Evolutionary conservation across 1,140 invertebrate species (phyloP), one percentile per base, ranked within the genome.

Genomic region (Saxidomus purpurata): DNA sequence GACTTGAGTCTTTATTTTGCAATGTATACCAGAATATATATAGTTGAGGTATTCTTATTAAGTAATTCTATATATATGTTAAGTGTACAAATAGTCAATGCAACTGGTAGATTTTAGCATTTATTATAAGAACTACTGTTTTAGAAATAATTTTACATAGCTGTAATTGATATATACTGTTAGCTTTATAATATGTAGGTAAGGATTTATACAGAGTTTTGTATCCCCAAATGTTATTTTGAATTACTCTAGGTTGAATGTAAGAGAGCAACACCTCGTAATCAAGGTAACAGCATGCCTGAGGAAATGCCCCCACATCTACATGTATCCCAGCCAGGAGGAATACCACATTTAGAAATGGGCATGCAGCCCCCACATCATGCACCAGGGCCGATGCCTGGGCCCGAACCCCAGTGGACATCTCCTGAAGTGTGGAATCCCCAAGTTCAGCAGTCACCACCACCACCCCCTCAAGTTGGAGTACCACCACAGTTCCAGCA

Each of bases 181-280:
- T 61, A 61, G 59, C 6, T 61, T 28, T 13, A 71, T 71, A 71
- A 38, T 38, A 71, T 71, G 67, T n/a, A 71, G 67, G 67, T n/a
- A 11, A 40, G 34, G 17, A 22, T 71, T 36, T 36, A 6, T 38
- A 38, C 34, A 38, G 4, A 38, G 67, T 71, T 71, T 19, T n/a
- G 28, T 63, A 43, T 43, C 15, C 15, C 6, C 25, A n/a, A 2
- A 34, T 31, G 9, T 71, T 71, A 40, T 79, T 52, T 55, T 79
- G 4, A 13, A 25, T 74, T 69, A 28, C n/a, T 49, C 34, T 82
- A 89, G 87, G 87, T 89, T 74, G 87, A 89, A 43, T 89, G 87
- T 59, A 89, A 89, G 31, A 63, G 87, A 25, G 87, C 87, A 3
- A 82, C 77, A 38, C 87, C 87, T 31, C 55, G 87, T 34, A 71